Base-by-base conservation (phyloP, 2,888 invertebrate species). In the Hypselothyrea guttata region DNA sequence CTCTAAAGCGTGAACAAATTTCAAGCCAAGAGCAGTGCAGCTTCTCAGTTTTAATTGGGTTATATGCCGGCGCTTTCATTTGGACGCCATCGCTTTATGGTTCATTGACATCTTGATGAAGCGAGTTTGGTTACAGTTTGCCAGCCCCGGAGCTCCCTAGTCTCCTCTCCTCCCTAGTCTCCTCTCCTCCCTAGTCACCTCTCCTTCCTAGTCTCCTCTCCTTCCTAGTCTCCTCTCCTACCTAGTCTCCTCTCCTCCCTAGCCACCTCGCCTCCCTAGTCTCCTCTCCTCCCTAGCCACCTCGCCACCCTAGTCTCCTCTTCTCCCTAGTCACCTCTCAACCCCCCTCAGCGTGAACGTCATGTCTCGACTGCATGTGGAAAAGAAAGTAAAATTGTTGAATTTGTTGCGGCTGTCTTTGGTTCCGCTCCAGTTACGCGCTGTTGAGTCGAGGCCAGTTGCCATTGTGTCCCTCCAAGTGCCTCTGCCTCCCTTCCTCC, bases 341-440 rank as follows among this genome's bases (percentile, higher is more conserved):
- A n/a, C n/a, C n/a, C n/a, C n/a, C n/a, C n/a, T n/a, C n/a, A n/a
- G n/a, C n/a, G n/a, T n/a, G n/a, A n/a, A n/a, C n/a, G n/a, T n/a
- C n/a, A n/a, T n/a, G n/a, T 16, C n/a, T n/a, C 37, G 16, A 18
- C 40, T 41, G 8, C 4, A 67, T 64, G 66, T 83, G 75, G 62
- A 82, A 83, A 79, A 84, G 83, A 79, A 84, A 84, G 85, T 83
- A 75, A 70, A 83, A 72, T 71, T 67, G 40, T 30, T 38, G 35
- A 66, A 51, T 59, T 45, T 49, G 52, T 49, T 58, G 53, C 52
- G 41, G 65, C 52, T 57, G 59, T 9, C 56, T 71, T 83, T 72
- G 82, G 79, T 84, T 84, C 75, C 84, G 81, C 81, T 81, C 81
- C 76, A 81, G 68, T 85, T 81, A 65, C 62, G 30, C 35, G 60